Base-by-base conservation (phyloP, 2,113 vertebrate species). In the Amphiprion ocellaris region DNA sequence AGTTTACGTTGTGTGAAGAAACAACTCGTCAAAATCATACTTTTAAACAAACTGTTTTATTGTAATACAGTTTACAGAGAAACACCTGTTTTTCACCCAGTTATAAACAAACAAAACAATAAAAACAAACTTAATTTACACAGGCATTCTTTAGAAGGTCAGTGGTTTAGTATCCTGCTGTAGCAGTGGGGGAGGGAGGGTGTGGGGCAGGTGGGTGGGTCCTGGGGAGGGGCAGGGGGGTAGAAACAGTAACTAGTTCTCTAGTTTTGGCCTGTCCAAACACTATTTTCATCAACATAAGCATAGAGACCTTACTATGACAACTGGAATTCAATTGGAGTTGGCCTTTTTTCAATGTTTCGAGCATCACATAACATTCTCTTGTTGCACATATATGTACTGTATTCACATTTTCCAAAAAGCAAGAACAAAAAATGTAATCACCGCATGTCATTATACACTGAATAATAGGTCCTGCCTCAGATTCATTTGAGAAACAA, bases 21-120 rank as follows among this genome's bases (percentile, higher is more conserved):
- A 24, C 63, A 63, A 47, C 1, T 4, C 49, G n/a, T 9, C 3
- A 56, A 39, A 30, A 21, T 70, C 33, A 37, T 89, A 15, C 69
- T 90, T 94, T 93, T 89, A 93, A 94, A 94, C 93, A 94, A 94
- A 95, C 82, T 79, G 82, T 93, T 96, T 95, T 95, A 95, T 95
- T 95, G 93, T 95, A 93, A 94, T 94, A 93, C 89, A 92, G 92
- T 87, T 93, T 90, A 95, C 94, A 95, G 91, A 94, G 89, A 95
- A 92, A 94, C 93, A 93, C 85, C 91, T 91, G 91, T 89, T 93
- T 84, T 92, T 93, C 90, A 94, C 84, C 91, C 92, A 91, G 89
- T 94, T 94, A 92, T 92, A 92, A 93, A 94, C 92, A 92, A 92
- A 92, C 81, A 82, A 90, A 91, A 86, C 89, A 87, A 91, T 89